Conservation (phyloP, 2,113 vertebrate genomes). For the Calidris pugnax region DNA sequence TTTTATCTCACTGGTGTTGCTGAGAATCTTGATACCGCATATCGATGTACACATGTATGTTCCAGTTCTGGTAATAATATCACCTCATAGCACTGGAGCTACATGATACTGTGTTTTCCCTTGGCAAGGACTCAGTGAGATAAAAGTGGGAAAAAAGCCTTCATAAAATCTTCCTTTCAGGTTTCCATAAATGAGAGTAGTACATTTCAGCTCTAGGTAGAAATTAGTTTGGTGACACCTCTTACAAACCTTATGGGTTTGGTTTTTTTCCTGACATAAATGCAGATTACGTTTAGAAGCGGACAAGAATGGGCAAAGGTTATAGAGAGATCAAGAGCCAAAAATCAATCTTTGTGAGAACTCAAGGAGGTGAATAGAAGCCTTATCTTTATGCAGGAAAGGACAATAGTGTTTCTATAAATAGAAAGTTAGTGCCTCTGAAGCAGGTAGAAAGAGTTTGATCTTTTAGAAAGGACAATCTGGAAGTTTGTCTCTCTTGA, state of each 20-base stretch:
- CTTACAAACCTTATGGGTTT: background rate
- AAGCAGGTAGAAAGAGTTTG: background rate
- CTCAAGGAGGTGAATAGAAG: background rate
- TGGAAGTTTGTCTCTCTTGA: background rate
- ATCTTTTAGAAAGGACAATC: background rate
- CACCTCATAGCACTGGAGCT: background rate
- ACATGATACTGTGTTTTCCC: rapidly evolving
- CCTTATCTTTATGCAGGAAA: background rate
- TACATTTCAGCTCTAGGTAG: background rate
- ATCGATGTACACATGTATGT: background rate
- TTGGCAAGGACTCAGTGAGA: background rate
- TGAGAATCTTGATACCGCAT: background rate
- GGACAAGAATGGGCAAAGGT: background rate
- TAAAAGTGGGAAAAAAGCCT: background rate
- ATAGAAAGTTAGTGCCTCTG: background rate
- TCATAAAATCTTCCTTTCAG: background rate
- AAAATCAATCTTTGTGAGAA: background rate
- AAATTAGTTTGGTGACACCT: background rate
- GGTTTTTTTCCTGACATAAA: background rate
- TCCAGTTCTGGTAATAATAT: background rate
- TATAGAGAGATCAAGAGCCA: background rate
- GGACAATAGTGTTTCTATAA: background rate
- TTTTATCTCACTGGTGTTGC: background rate
- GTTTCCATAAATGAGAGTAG: background rate
- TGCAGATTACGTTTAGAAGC: background rate